A percentile compares a stretch with the other conserved stretches of the same genome.
Conservation (phyloP, 2,797 vertebrate genomes). For the Phyllotis vaccarum region DNA sequence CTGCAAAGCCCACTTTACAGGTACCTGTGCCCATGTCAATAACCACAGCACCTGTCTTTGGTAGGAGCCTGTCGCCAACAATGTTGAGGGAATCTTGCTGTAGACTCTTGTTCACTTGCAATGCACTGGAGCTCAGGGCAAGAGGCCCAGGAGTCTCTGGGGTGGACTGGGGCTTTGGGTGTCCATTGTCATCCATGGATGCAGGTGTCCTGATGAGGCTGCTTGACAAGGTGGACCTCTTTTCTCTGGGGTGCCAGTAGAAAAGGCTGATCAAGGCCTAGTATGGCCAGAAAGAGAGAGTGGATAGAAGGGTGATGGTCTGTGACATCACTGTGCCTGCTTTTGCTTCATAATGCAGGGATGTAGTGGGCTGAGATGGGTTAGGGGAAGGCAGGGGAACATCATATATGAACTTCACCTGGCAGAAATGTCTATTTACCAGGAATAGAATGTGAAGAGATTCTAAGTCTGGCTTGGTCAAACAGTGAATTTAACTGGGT, state of each 20-base stretch:
- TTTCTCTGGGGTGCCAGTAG: background rate
- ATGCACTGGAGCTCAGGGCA: background rate
- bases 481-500: background rate
- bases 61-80: background rate
- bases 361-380: background rate
- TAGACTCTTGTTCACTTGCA: background rate
- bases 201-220: background rate
- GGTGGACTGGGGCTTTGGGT: background rate
- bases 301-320: fast-evolving
- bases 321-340: slow-evolving; percentile 29
- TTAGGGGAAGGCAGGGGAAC: too few relatives aligned
- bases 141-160: background rate
- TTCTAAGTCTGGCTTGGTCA: background rate
- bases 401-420: background rate
- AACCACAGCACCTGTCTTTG: slow-evolving; percentile 55
- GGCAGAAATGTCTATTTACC: background rate
- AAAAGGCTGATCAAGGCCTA: background rate
- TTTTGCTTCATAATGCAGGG: slow-evolving; percentile 38
- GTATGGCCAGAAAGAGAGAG: background rate
- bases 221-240: background rate
- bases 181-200: background rate
- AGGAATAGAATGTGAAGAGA: background rate
- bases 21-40: slow-evolving; percentile 78
- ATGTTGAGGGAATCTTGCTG: background rate
- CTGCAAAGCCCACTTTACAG: slow-evolving; percentile 78